Evolutionary conservation across 1,140 invertebrate genomes (phyloP), one percentile per base, ranked within the genome.

Genomic region (Coelopa frigida): DNA sequence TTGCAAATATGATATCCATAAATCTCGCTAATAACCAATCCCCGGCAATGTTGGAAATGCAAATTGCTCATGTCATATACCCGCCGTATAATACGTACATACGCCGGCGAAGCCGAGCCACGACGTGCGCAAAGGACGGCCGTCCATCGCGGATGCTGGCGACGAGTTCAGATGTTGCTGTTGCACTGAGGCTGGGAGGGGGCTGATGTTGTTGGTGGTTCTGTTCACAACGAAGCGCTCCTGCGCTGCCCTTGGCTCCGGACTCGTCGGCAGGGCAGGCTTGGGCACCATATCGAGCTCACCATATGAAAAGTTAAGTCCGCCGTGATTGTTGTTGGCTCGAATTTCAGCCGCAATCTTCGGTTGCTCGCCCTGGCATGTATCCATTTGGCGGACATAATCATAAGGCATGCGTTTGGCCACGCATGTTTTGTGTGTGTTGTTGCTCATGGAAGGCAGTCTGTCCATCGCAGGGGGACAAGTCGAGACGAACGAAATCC

Each of bases 1-100:
- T 22, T 43, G 42, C 50, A 54, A 60, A 57, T 60, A 58, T 61
- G 54, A 56, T 54, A 55, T 52, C 55, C 57, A 65, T 61, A 62
- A 61, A 59, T 56, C 51, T 58, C 51, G 55, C 54, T 61, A 57
- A 62, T 65, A 62, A 57, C 58, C 62, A 66, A 65, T 66, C 59
- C 52, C 32, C 35, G 39, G 49, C 39, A 44, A 49, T 54, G 51
- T 38, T 58, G 49, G 48, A 56, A 59, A 66, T 66, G 59, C 62
- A 66, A 66, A 66, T 66, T 66, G 61, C 48, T 50, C 48, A 53
- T 50, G 51, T 53, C 51, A 47, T 40, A 43, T 47, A 41, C 41
- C 44, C 36, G 41, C 41, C 41, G 41, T 43, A 32, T 42, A 29
- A 42, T 42, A 10, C 26, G 23, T 32, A 15, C 27, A 31, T 14